A percentile compares a stretch with the other conserved stretches of the same genome.
Conservation (phyloP, 2,113 vertebrate genomes). For the Sinocyclocheilus grahami region DNA sequence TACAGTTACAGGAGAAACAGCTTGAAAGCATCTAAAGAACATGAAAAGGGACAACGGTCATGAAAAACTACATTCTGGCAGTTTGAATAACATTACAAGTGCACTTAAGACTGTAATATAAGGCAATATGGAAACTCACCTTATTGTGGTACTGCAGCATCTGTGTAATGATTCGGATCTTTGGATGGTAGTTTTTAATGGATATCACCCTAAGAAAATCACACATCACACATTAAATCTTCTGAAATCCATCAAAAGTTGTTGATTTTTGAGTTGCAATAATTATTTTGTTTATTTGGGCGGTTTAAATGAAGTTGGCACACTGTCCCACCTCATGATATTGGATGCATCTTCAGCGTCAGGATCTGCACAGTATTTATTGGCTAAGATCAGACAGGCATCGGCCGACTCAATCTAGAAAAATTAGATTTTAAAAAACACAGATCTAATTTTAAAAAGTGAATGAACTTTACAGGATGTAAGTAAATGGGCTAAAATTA, state of each 20-base stretch:
- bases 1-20: too few relatives aligned
- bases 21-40: too few relatives aligned
- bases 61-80: too few relatives aligned
- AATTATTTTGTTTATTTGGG: neutral
- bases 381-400: slow-evolving; percentile 96
- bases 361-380: slow-evolving; percentile 99
- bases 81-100: too few relatives aligned
- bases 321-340: slow-evolving; percentile 90
- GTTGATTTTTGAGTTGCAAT: neutral
- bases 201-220: slow-evolving; percentile 85
- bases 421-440: neutral
- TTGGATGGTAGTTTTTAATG: slow-evolving; percentile 99
- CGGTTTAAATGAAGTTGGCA: neutral
- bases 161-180: slow-evolving; percentile 98
- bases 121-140: slow-evolving; percentile 70
- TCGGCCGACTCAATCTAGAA: slow-evolving; percentile 98
- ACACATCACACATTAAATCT: neutral
- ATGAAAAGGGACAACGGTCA: too few relatives aligned
- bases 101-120: too few relatives aligned
- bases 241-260: neutral
- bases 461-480: neutral
- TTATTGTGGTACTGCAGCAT: slow-evolving; percentile 99
- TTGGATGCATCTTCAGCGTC: slow-evolving; percentile 99
- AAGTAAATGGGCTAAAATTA: too few relatives aligned
- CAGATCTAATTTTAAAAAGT: neutral